Percentiles rank a stretch among this genome's conserved stretches.
Evolutionary conservation across 2,113 vertebrate genomes (phyloP).

Genomic region (Rousettus leschenaultii): DNA sequence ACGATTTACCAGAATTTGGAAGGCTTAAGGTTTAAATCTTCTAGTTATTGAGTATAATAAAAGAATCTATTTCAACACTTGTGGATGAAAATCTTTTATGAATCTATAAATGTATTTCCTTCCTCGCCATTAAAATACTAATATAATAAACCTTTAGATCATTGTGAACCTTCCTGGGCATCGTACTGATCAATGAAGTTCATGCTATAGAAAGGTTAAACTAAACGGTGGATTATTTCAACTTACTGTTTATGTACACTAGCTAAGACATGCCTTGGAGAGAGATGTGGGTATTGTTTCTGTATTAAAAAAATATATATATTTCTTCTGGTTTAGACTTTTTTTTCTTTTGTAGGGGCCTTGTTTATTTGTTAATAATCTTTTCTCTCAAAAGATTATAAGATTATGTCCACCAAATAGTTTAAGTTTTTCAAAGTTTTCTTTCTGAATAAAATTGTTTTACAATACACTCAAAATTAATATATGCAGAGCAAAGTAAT

Average conservation of each 20-base stretch:
- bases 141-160: neutral
- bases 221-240: neutral
- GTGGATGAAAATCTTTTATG: neutral
- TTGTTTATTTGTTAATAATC: neutral
- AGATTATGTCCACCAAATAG: neutral
- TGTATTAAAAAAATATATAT: neutral
- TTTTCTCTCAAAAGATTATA: neutral
- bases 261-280: neutral
- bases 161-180: neutral
- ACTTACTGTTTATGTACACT: neutral
- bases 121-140: neutral
- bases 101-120: constrained; percentile 1
- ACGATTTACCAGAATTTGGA: neutral
- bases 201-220: neutral
- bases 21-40: neutral
- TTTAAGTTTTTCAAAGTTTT: neutral
- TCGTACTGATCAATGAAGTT: neutral
- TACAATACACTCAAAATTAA: neutral
- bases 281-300: neutral
- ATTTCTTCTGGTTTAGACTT: neutral
- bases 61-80: constrained; percentile 25
- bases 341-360: neutral
- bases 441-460: neutral
- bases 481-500: neutral
- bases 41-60: neutral